Evolutionary conservation across 2,888 invertebrate species (phyloP).

Genomic region (Trilocha varians): DNA sequence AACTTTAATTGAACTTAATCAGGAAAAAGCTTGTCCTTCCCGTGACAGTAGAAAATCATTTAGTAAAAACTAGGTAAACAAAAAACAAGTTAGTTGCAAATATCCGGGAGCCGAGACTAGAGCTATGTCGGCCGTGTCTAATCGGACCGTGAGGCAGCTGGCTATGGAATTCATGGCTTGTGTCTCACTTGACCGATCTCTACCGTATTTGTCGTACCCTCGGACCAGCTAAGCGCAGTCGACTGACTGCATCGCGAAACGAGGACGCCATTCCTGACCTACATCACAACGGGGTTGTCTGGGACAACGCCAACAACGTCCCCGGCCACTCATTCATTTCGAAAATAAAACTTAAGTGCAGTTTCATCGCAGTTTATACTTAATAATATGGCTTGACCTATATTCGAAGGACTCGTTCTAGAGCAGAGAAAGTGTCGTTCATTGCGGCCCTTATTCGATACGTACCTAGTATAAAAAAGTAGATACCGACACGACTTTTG

Average conservation of each 20-base stretch:
- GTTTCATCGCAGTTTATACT: no score
- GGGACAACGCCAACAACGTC: conserved; percentile 52
- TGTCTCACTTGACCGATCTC: conserved; percentile 25
- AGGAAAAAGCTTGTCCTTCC: no score
- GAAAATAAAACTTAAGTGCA: conserved; percentile 19
- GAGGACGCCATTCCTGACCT: conserved; percentile 60
- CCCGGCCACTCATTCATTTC: conserved; percentile 19
- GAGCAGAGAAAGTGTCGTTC: no score
- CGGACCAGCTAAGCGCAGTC: conserved; percentile 13
- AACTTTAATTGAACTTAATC: no score
- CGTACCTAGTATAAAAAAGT: no score
- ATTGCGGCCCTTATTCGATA: no score
- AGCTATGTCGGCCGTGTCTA: conserved; percentile 30
- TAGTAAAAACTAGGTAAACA: no score
- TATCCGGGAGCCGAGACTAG: conserved; percentile 5
- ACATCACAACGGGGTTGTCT: conserved; percentile 49
- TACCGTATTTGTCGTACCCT: conserved; percentile 14
- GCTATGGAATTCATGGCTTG: conserved; percentile 18
- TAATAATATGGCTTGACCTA: no score
- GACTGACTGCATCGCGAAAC: conserved; percentile 29
- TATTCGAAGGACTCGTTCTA: no score
- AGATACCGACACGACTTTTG: no score
- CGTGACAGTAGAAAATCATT: no score
- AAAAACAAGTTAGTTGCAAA: no score
- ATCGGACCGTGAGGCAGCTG: conserved; percentile 27